phyloP scores from a whole-genome alignment of 2,888 invertebrate species.

The Drosophila niveifrons region DNA sequence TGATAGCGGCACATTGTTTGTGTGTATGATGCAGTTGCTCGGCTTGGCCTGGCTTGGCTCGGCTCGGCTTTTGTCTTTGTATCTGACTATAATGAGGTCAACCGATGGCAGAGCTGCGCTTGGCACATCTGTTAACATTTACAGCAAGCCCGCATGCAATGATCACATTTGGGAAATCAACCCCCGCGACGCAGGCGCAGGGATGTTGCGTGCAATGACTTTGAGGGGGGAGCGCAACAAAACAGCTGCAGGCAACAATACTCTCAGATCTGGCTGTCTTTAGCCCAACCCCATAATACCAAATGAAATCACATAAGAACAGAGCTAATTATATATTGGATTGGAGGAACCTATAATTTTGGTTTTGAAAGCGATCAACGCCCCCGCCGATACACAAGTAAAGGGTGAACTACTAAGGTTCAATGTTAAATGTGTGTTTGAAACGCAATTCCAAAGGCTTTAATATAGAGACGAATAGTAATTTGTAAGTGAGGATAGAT shows the following conservation, averaged over 20 bases:
- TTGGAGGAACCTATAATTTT: slow-evolving; percentile 42
- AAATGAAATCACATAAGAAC: slow-evolving; percentile 56
- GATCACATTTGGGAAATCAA: slow-evolving; percentile 66
- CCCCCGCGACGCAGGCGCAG: slow-evolving; percentile 68
- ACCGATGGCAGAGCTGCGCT: slow-evolving; percentile 32
- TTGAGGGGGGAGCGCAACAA: slow-evolving; percentile 8
- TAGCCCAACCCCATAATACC: slow-evolving; percentile 31
- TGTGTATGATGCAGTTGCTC: slow-evolving; percentile 26
- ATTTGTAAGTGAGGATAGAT: not conserved
- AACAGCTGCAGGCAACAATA: slow-evolving; percentile 49
- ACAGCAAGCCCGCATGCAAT: slow-evolving; percentile 67
- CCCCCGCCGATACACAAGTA: slow-evolving; percentile 30
- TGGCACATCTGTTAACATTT: slow-evolving; percentile 74
- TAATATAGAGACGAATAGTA: not conserved
- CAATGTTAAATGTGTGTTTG: not conserved
- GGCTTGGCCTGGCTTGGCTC: not conserved
- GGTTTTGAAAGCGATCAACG: slow-evolving; percentile 41
- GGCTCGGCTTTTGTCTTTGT: not conserved
- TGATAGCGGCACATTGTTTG: slow-evolving; percentile 58
- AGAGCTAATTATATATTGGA: slow-evolving; percentile 47
- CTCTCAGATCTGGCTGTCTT: slow-evolving; percentile 32
- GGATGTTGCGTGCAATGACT: slow-evolving; percentile 67
- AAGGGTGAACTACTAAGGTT: slow-evolving; percentile 3
- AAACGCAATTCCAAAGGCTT: not conserved
- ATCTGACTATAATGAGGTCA: slow-evolving; percentile 69